Percentiles rank a stretch among this genome's conserved stretches.
Evolutionary conservation across 2,113 vertebrate species (phyloP).

Genomic region (Oryzias celebensis): DNA sequence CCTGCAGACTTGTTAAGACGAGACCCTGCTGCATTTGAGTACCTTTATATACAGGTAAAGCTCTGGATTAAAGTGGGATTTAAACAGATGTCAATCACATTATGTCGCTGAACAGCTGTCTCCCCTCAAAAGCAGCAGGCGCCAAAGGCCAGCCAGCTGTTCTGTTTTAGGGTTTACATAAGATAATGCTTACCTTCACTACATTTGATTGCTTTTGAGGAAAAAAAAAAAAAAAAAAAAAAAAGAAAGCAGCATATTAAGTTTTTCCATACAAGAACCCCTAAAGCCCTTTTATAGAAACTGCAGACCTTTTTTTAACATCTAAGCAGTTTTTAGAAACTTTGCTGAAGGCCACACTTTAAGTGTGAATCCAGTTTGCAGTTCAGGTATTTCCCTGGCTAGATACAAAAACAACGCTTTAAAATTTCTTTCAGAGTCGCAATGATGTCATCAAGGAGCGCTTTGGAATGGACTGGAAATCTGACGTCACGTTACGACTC

Average conservation of each 20-base stretch:
- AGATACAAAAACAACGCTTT: background rate
- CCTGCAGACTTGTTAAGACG: conserved; percentile 89
- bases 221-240: background rate
- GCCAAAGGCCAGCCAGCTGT: background rate
- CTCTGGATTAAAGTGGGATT: conserved; percentile 27
- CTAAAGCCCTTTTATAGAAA: background rate
- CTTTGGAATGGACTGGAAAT: conserved; percentile 90
- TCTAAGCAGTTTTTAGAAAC: background rate
- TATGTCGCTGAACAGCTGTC: conserved; percentile 12
- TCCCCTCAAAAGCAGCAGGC: conserved; percentile 1
- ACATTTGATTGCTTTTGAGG: background rate
- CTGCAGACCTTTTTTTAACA: background rate
- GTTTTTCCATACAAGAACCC: no score
- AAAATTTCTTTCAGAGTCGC: conserved; percentile 81
- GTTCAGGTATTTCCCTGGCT: no score
- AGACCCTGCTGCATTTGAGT: conserved; percentile 96
- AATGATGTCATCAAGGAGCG: conserved; percentile 98
- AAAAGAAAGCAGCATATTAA: background rate
- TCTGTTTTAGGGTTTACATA: background rate
- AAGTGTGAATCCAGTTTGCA: no score
- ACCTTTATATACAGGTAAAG: conserved; percentile 95
- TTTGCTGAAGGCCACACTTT: no score
- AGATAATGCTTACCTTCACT: background rate
- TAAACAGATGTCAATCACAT: conserved; percentile 20
- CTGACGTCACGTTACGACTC: conserved; percentile 89